Percentiles rank a stretch among this genome's conserved stretches.
phyloP scores from a whole-genome alignment of 1,140 invertebrate genomes.

The Vanessa tameamea region DNA sequence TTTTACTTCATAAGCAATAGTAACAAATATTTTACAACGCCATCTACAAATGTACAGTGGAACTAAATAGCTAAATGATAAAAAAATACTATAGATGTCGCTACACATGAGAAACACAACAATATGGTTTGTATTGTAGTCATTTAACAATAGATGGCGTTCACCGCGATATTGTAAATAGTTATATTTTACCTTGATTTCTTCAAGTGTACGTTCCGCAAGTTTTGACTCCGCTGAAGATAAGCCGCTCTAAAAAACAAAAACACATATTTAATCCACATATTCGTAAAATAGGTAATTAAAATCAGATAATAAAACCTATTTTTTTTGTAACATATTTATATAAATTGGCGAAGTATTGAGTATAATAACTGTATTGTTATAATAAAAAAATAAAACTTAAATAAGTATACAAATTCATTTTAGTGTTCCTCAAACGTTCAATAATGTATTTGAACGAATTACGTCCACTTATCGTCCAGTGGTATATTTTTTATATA shows the following conservation, averaged over 20 bases:
- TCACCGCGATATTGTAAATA: constrained; percentile 18
- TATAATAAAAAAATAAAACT: too few species aligned
- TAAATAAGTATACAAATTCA: too few species aligned
- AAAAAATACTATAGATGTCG: background rate
- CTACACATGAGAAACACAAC: background rate
- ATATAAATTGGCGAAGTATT: too few species aligned
- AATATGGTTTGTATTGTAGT: background rate
- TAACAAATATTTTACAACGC: background rate
- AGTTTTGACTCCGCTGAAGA: constrained; percentile 62
- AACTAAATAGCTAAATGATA: background rate
- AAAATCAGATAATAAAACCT: too few species aligned
- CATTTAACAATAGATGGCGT: constrained; percentile 37
- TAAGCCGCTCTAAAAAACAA: constrained; percentile 57
- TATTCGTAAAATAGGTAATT: background rate
- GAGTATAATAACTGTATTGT: too few species aligned
- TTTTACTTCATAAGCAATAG: too few species aligned
- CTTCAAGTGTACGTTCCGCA: constrained; percentile 65
- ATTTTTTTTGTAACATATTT: too few species aligned
- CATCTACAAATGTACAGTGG: background rate
- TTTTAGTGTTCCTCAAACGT: too few species aligned
- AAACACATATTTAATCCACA: constrained; percentile 3
- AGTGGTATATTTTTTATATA: too few species aligned
- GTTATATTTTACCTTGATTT: constrained; percentile 59
- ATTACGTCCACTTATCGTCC: too few species aligned
- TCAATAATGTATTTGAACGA: too few species aligned